phyloP scores from a whole-genome alignment of 1,140 invertebrate genomes.

The Chironomus tepperi region DNA sequence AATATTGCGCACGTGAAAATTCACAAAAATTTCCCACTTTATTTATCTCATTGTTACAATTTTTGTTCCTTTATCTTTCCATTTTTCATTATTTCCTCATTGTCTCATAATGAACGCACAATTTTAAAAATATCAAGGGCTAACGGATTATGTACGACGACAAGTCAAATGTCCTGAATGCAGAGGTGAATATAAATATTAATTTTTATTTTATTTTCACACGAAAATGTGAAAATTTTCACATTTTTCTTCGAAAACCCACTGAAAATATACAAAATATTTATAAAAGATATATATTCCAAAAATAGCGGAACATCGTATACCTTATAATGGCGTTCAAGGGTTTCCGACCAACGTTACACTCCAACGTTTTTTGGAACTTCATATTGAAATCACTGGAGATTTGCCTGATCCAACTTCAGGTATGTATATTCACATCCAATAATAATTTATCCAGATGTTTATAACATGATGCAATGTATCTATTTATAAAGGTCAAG shows the following conservation, averaged over 20 bases:
- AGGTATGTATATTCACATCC: constrained; percentile 37
- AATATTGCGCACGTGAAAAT: constrained; percentile 5
- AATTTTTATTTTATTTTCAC: background rate
- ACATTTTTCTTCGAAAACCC: background rate
- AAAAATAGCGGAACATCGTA: constrained; percentile 77
- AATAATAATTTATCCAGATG: background rate
- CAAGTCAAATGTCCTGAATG: constrained; percentile 99
- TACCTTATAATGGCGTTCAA: constrained; percentile 93
- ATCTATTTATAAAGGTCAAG: constrained; percentile 45
- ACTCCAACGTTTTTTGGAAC: constrained; percentile 86
- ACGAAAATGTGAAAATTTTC: background rate
- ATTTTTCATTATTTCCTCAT: background rate
- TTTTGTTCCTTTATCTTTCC: background rate
- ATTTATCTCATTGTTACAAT: background rate
- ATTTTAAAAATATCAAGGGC: constrained; percentile 45
- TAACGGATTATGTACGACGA: constrained; percentile 87
- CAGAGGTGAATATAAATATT: constrained; percentile 39
- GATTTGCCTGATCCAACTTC: constrained; percentile 81
- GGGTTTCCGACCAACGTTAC: constrained; percentile 95
- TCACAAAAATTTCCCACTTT: constrained; percentile 4
- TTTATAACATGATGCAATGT: background rate
- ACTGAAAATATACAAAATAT: background rate
- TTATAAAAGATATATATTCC: background rate
- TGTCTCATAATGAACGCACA: background rate
- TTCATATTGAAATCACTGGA: constrained; percentile 89